These are phyloP conservation scores for Drosophila ohnishii DNA, from an alignment of 1,140 invertebrate species.

Conservation along the genomic window DNA sequence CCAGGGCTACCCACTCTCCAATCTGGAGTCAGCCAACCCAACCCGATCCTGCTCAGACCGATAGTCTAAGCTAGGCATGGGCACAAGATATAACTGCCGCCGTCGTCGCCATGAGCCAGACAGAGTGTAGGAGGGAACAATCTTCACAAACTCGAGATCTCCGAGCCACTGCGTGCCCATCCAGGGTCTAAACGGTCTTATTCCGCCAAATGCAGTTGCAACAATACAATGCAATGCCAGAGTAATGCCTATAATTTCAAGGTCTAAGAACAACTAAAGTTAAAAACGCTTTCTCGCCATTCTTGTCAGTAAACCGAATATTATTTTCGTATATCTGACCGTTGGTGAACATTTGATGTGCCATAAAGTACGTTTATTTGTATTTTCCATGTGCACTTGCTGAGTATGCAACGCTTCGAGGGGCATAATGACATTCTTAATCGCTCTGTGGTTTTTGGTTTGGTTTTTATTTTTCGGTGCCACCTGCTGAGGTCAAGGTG, in stretches of 20 bases:
- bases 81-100: too few relatives aligned
- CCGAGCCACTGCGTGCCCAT: too few relatives aligned
- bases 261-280: neutral
- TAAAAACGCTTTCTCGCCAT: neutral
- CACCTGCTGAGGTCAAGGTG: conserved; percentile 64
- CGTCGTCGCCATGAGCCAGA: too few relatives aligned
- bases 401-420: conserved; percentile 14
- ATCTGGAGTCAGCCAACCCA: too few relatives aligned
- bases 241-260: neutral
- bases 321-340: neutral
- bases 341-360: neutral
- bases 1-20: too few relatives aligned
- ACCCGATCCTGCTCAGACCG: too few relatives aligned
- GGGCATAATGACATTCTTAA: neutral
- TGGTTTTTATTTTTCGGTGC: conserved; percentile 18
- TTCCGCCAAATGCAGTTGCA: too few relatives aligned
- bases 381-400: neutral
- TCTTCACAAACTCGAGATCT: too few relatives aligned
- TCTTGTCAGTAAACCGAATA: neutral
- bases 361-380: neutral
- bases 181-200: too few relatives aligned
- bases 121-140: too few relatives aligned
- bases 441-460: conserved; percentile 12
- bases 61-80: too few relatives aligned
- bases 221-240: too few relatives aligned